These are phyloP conservation scores for Hydractinia echinata DNA, from an alignment of 30 jellyfish, hydroid and myxozoan species.

Conservation along the genomic window DNA sequence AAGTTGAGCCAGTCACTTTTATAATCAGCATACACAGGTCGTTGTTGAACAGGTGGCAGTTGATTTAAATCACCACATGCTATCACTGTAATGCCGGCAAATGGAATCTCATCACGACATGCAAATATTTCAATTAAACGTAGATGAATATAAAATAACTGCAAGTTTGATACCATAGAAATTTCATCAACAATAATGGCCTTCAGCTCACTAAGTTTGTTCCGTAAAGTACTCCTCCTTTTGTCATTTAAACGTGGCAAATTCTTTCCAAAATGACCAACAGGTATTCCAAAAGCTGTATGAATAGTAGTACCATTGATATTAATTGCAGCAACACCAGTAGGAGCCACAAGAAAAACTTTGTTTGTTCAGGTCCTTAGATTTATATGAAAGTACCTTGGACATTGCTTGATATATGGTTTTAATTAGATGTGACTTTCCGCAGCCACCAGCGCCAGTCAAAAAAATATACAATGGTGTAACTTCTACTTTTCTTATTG, in stretches of 20 bases:
- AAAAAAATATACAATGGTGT: not conserved
- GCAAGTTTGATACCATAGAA: constrained; percentile 18
- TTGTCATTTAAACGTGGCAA: no score
- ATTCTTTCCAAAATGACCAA: not conserved
- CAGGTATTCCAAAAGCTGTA: not conserved
- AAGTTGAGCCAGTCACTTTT: no score
- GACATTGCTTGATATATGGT: constrained; percentile 17
- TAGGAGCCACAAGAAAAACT: not conserved
- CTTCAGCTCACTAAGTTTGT: not conserved
- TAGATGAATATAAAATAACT: constrained; percentile 7
- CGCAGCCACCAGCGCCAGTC: constrained; percentile 28
- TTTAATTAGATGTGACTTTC: constrained; percentile 6
- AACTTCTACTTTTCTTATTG: not conserved
- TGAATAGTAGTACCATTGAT: no score
- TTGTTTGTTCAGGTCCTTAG: not conserved
- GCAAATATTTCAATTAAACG: constrained; percentile 7
- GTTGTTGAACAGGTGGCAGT: not conserved
- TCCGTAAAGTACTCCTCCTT: not conserved
- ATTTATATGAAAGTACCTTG: not conserved
- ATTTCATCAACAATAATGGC: constrained; percentile 12
- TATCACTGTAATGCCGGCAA: not conserved
- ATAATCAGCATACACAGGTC: no score
- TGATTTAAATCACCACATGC: not conserved
- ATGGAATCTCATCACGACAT: not conserved
- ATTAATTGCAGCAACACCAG: no score